Conservation (phyloP, 2,797 vertebrate genomes). For the Squalus acanthias region DNA sequence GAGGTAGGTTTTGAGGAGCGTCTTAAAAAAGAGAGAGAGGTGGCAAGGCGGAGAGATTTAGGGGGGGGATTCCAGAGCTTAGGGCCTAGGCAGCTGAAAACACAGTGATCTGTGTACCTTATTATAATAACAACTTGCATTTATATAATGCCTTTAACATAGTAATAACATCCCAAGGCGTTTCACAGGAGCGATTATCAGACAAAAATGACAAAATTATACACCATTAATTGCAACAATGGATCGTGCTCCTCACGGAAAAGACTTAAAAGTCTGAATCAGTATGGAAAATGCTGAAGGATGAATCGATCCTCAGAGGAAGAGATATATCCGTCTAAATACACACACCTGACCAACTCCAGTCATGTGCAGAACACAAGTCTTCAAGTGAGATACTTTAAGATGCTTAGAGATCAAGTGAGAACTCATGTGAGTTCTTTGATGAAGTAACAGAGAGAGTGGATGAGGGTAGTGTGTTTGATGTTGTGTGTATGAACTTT, state of each 20-base stretch:
- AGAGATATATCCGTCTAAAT: not conserved
- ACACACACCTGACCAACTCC: not conserved
- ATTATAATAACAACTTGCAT: not conserved
- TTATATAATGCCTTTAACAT: not conserved
- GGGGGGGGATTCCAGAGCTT: no score
- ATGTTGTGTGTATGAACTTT: not conserved
- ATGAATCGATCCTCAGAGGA: not conserved
- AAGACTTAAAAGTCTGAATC: not conserved
- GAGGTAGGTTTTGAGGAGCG: no score
- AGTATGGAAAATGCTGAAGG: not conserved
- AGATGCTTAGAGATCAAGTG: not conserved
- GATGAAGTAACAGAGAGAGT: not conserved
- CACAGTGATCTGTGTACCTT: no score
- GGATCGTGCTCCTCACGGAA: not conserved
- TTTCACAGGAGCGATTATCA: not conserved
- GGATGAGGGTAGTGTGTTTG: no score
- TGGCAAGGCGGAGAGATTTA: no score
- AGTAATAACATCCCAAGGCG: not conserved
- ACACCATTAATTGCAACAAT: not conserved
- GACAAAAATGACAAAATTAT: not conserved
- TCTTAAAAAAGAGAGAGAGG: no score
- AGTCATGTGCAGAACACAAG: not conserved
- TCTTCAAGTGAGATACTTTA: not conserved
- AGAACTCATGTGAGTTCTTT: not conserved
- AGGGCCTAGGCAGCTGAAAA: no score